Base-by-base conservation (phyloP, 2,113 vertebrate genomes). In the Bombycilla garrulus region DNA sequence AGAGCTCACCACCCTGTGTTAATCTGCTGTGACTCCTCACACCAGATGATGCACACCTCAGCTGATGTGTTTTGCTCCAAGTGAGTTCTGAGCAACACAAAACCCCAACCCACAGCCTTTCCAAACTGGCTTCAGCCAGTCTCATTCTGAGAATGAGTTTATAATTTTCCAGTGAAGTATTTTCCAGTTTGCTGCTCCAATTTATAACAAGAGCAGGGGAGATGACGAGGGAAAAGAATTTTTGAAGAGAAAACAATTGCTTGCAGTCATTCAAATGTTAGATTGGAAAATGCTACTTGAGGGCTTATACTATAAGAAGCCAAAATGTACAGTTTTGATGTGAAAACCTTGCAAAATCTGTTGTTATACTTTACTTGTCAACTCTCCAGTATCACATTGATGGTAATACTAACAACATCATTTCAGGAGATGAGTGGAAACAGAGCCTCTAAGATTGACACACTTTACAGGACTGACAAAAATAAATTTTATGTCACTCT, bases 361-460 rank as follows among this genome's bases (percentile, higher is more conserved):
- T 95, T 73, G 71, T 83, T 88, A 79, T 67, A 77, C 44, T 95
- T 94, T 77, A 89, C 92, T 95, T 94, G 91, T 93, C 91, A 82
- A 64, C 61, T 45, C 38, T 24, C 62, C 65, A 67, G 45, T 81
- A 64, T 64, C 91, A 86, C 54, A 60, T 1, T 62, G 78, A 88
- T 82, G 76, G 54, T 78, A 88, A 95, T 80, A 82, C 76, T 84
- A 96, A 86, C 29, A 97, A 35, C 61, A 79, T 76, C 33, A 86
- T 91, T 95, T 90, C 65, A 81, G 1, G 23, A 86, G 76, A 64
- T 1, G 26, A 95, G 72, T 79, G 57, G 62, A 96, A 84, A 67
- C 53, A 90, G 77, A 93, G 58, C 54, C 60, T 91, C 57, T 20
- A 70, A 90, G 89, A 93, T 1, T 80, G 96, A 96, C 88, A 88